A percentile compares a stretch with the other conserved stretches of the same genome.
Conservation (phyloP, 1,140 invertebrate species). For the Atopsyche davidsoni region DNA sequence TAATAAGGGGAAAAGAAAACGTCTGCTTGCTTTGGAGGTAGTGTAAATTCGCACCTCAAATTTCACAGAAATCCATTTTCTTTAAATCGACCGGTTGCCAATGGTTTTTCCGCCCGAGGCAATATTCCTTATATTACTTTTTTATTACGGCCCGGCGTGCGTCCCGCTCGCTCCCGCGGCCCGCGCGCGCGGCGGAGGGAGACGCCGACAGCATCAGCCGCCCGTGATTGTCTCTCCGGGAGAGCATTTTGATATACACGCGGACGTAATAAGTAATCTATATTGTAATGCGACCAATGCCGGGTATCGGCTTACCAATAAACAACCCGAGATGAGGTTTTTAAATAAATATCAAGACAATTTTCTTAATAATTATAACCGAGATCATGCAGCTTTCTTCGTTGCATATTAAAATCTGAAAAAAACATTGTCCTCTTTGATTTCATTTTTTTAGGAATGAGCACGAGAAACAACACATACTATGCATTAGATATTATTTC, state of each 20-base stretch:
- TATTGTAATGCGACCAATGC: constrained; percentile 29
- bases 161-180: neutral
- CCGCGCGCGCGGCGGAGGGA: neutral
- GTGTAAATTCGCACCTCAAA: constrained; percentile 20
- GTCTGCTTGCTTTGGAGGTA: neutral
- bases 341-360: too few relatives aligned
- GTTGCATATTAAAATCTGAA: too few relatives aligned
- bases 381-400: too few relatives aligned
- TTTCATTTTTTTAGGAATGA: too few relatives aligned
- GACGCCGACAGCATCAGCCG: constrained; percentile 1
- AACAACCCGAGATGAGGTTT: neutral
- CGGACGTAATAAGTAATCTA: constrained; percentile 27
- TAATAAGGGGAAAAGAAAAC: too few relatives aligned
- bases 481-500: too few relatives aligned
- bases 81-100: constrained; percentile 28
- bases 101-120: constrained; percentile 28
- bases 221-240: constrained; percentile 7
- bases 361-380: too few relatives aligned
- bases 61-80: constrained; percentile 22
- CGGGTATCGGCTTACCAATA: constrained; percentile 19
- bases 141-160: constrained; percentile 22
- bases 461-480: too few relatives aligned
- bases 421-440: too few relatives aligned
- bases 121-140: constrained; percentile 32
- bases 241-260: constrained; percentile 11